Base-by-base conservation (phyloP, 2,113 vertebrate genomes). In the Callocephalon fimbriatum region DNA sequence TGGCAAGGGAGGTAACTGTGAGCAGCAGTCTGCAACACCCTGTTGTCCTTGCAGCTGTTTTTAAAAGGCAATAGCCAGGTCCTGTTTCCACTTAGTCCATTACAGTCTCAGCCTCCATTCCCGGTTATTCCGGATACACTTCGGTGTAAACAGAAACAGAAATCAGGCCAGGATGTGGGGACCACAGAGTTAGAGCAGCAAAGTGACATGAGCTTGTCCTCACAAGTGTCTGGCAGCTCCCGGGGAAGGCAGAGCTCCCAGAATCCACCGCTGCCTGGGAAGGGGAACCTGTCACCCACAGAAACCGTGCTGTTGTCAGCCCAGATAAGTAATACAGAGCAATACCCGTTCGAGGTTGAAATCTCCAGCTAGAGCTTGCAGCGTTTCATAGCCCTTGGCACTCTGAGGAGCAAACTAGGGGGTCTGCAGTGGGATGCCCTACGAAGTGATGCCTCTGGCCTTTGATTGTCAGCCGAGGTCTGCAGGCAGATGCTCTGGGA, bases 371-470 rank as follows among this genome's bases (percentile, higher is more conserved):
- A 54, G 56, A 67, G 15, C 71, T 59, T 74, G 81, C 51, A 71
- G 37, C 4, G 0, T 35, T 15, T 58, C 47, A 4, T 1, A 47
- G 50, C 29, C 37, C 73, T 40, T 22, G 90, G 45, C 63, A 6
- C 40, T 19, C 21, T 4, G 20, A 51, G 20, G 44, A 83, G 65
- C 54, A 48, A 2, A 42, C 2, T 25, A 3, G n/a, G 26, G 45
- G 8, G 18, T 11, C 37, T 3, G 1, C 71, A 25, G 14, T 1
- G 38, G 47, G n/a, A 13, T 42, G 1, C 1, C 29, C n/a, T 1
- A 1, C 0, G 1, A 48, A 58, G 37, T 5, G 62, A 29, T 21
- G 38, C 40, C 54, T 70, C 67, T 80, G 77, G 77, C 32, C 37
- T 73, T 62, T 8, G 50, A 53, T 68, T 84, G 73, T 88, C 65